A percentile compares a stretch with the other conserved stretches of the same genome.
phyloP scores from a whole-genome alignment of 2,113 vertebrate species.

The Pollimyrus isidori region DNA sequence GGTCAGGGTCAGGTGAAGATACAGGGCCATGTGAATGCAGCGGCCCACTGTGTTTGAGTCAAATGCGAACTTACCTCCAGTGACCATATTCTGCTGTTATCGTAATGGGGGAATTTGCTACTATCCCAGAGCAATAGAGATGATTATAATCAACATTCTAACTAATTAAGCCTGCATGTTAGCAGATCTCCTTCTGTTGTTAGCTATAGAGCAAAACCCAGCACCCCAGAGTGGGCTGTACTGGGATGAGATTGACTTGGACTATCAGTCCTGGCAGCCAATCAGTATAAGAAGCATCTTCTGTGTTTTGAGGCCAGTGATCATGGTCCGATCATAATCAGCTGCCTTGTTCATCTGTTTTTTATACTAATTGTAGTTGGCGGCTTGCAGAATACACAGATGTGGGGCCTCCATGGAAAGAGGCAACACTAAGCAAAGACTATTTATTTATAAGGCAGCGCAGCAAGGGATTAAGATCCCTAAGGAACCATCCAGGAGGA shows the following conservation, averaged over 20 bases:
- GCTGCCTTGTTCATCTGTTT: not conserved
- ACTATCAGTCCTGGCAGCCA: not conserved
- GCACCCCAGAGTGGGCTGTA: not conserved
- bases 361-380: not conserved
- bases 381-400: not conserved
- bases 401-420: not conserved
- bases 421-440: not conserved
- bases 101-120: not conserved
- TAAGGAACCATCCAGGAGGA: slow-evolving; percentile 34
- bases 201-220: not conserved
- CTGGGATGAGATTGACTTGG: not conserved
- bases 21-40: not conserved
- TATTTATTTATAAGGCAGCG: slow-evolving; percentile 36
- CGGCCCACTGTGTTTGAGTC: not conserved
- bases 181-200: not conserved
- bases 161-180: not conserved
- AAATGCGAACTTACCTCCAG: not conserved
- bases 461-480: slow-evolving; percentile 39
- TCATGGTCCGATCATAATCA: not conserved
- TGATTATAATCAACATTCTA: not conserved
- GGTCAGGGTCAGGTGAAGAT: not conserved
- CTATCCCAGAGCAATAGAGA: not conserved
- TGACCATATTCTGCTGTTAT: not conserved
- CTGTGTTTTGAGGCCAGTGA: not conserved
- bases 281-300: slow-evolving; percentile 7